A percentile compares a stretch with the other conserved stretches of the same genome.
Conservation (phyloP, 2,797 vertebrate species). For the Notoglanidium macrostoma region DNA sequence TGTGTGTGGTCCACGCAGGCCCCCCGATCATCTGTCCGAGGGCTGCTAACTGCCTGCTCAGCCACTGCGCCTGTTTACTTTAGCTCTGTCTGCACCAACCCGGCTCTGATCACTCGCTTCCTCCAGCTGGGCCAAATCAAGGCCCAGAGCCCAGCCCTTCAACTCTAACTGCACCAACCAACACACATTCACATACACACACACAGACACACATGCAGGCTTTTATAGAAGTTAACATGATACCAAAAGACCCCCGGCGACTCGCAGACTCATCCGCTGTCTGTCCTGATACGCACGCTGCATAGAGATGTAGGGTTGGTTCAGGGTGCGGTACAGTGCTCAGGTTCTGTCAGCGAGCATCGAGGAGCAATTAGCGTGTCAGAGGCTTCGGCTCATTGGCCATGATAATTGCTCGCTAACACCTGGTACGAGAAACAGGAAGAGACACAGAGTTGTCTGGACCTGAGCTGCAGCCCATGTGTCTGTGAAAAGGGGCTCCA, state of each 20-base stretch:
- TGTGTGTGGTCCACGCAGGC: slow-evolving; percentile 83
- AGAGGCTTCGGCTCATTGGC: slow-evolving; percentile 74
- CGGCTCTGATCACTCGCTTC: slow-evolving; percentile 90
- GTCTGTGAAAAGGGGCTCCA: slow-evolving; percentile 42
- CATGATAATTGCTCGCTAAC: slow-evolving; percentile 72
- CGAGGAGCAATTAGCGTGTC: slow-evolving; percentile 72
- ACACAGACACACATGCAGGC: slow-evolving; percentile 37
- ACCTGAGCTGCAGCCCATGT: slow-evolving; percentile 56
- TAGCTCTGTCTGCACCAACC: slow-evolving; percentile 97
- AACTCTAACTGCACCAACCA: slow-evolving; percentile 53
- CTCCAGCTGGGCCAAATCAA: slow-evolving; percentile 98
- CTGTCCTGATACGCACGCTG: slow-evolving; percentile 42
- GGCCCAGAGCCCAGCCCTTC: slow-evolving; percentile 72
- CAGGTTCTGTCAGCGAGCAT: slow-evolving; percentile 57
- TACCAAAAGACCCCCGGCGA: slow-evolving; percentile 60
- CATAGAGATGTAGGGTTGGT: slow-evolving; percentile 43
- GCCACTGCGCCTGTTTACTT: slow-evolving; percentile 99
- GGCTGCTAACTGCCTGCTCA: slow-evolving; percentile 96
- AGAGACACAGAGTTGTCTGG: slow-evolving; percentile 57
- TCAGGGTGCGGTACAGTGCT: slow-evolving; percentile 29
- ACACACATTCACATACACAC: slow-evolving; percentile 24
- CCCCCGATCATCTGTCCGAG: slow-evolving; percentile 95
- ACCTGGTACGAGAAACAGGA: slow-evolving; percentile 69
- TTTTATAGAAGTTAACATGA: slow-evolving; percentile 68
- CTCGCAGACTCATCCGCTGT: slow-evolving; percentile 63